Evolutionary conservation across 2,888 invertebrate genomes (phyloP).

Genomic region (Ophioninae sp.): DNA sequence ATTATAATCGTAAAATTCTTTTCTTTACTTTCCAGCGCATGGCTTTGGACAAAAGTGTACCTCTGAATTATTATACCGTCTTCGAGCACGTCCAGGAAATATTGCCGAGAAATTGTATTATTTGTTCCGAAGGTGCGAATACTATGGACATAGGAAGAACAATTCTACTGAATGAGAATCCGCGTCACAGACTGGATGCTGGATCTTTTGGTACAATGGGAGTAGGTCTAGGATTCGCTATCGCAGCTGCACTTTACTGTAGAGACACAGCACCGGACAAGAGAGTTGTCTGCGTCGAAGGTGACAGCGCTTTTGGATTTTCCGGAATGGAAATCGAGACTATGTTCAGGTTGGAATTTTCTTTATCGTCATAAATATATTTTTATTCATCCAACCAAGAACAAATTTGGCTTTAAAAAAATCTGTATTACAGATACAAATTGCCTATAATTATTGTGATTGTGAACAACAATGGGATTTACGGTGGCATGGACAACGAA

Average conservation of each 20-base stretch:
- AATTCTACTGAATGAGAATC: conserved; percentile 91
- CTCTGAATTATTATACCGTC: conserved; percentile 96
- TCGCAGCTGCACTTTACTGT: conserved; percentile 95
- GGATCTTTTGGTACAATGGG: conserved; percentile 99
- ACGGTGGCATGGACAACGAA: conserved; percentile 91
- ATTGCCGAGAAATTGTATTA: conserved; percentile 91
- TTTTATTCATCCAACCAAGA: background rate
- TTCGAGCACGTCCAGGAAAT: conserved; percentile 91
- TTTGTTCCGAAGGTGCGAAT: conserved; percentile 98
- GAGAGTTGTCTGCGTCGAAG: conserved; percentile 95
- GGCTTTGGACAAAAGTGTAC: conserved; percentile 87
- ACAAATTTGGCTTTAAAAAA: background rate
- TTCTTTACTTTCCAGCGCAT: conserved; percentile 82
- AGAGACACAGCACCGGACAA: conserved; percentile 91
- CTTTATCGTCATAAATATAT: background rate
- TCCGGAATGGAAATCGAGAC: conserved; percentile 99
- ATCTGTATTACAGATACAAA: conserved; percentile 86
- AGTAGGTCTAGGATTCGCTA: conserved; percentile 94
- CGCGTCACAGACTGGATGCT: conserved; percentile 95
- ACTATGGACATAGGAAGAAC: conserved; percentile 99
- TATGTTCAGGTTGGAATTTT: conserved; percentile 85
- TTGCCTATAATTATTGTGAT: conserved; percentile 94
- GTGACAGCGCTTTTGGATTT: conserved; percentile 99
- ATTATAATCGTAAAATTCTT: background rate
- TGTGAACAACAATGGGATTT: conserved; percentile 98